phyloP scores from a whole-genome alignment of 2,888 invertebrate genomes.

The Lapara coniferarum region DNA sequence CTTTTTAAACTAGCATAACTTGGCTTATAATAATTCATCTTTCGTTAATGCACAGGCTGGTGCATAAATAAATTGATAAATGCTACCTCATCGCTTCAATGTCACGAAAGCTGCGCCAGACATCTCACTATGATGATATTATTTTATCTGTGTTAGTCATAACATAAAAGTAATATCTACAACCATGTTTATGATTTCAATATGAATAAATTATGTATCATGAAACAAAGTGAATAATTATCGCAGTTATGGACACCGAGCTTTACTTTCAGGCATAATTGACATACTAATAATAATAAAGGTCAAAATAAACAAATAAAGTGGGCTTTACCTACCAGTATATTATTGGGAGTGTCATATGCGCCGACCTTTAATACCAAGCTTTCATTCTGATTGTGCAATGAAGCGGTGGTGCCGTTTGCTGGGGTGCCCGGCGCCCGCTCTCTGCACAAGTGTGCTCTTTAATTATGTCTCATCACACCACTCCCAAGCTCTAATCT shows the following conservation, averaged over 20 bases:
- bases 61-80: too few species aligned
- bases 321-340: too few species aligned
- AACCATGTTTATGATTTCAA: neutral
- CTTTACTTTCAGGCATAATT: too few species aligned
- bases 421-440: neutral
- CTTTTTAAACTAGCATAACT: too few species aligned
- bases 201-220: too few species aligned
- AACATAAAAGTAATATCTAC: neutral
- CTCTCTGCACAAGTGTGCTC: neutral
- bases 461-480: slow-evolving; percentile 2
- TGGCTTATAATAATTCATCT: too few species aligned
- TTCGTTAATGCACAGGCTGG: too few species aligned
- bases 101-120: neutral
- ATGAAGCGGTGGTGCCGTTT: neutral
- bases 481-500: neutral
- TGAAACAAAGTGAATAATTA: too few species aligned
- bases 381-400: neutral
- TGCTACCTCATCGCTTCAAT: neutral
- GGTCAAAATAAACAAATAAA: too few species aligned
- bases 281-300: neutral
- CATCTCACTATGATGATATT: neutral
- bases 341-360: too few species aligned
- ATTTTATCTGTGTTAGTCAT: neutral
- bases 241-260: too few species aligned
- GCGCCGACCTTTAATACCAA: too few species aligned